Evolutionary conservation across 2,888 invertebrate genomes (phyloP).

Genomic region (Merodon equestris): DNA sequence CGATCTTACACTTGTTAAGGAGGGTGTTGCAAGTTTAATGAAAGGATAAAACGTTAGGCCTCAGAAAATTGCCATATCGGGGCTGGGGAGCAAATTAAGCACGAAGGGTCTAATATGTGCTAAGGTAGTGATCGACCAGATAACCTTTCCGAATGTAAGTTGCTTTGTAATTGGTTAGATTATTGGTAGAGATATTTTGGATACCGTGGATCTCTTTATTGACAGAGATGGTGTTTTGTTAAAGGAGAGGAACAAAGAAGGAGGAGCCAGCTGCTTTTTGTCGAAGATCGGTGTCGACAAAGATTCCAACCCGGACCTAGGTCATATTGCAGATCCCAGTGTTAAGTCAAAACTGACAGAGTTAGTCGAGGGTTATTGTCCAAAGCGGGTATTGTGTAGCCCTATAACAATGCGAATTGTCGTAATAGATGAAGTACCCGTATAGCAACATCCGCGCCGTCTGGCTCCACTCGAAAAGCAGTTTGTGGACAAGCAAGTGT

Average conservation of each 20-base stretch:
- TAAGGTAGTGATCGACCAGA: conserved; percentile 12
- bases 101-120: conserved; percentile 13
- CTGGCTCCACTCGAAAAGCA: conserved; percentile 15
- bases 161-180: background rate
- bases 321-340: no score
- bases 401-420: conserved; percentile 29
- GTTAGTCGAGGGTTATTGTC: no score
- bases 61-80: conserved; percentile 2
- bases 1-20: conserved; percentile 2
- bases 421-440: conserved; percentile 13
- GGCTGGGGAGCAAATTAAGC: conserved; percentile 1
- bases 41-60: background rate
- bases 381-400: no score
- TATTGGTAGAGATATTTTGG: conserved; percentile 16
- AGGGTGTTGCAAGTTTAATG: background rate
- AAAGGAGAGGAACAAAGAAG: background rate
- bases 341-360: no score
- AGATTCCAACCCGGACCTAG: no score
- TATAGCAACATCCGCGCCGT: conserved; percentile 30
- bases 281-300: conserved; percentile 8
- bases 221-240: background rate
- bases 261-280: background rate
- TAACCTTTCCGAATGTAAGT: conserved; percentile 9
- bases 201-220: conserved; percentile 1
- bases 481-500: conserved; percentile 1